Percentiles rank a stretch among this genome's conserved stretches.
These are phyloP conservation scores for Isoperla grammatica DNA, from an alignment of 2,888 invertebrate species.

Conservation along the genomic window DNA sequence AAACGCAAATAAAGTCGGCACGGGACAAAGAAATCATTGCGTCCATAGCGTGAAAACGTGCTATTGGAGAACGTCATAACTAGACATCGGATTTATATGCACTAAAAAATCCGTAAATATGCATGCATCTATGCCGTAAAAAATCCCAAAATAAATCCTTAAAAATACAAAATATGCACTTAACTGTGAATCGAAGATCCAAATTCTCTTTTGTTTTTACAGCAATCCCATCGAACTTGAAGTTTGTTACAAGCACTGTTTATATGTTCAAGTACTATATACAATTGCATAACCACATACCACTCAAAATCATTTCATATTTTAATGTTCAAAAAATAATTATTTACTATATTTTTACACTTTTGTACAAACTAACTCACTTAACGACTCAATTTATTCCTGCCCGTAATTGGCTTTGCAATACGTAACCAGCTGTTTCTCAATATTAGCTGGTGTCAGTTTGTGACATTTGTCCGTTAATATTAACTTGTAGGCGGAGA, in stretches of 20 bases:
- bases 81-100: constrained; percentile 7
- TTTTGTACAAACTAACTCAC: too few relatives aligned
- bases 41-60: neutral
- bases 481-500: constrained; percentile 17
- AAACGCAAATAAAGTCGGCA: too few relatives aligned
- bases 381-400: too few relatives aligned
- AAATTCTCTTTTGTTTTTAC: neutral
- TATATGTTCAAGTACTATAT: neutral
- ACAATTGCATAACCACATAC: too few relatives aligned
- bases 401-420: neutral
- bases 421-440: constrained; percentile 1
- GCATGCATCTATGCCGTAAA: neutral
- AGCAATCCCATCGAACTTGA: neutral
- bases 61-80: too few relatives aligned
- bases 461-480: neutral
- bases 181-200: neutral
- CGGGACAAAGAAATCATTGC: too few relatives aligned
- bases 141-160: neutral
- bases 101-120: neutral
- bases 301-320: too few relatives aligned
- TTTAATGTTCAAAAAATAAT: too few relatives aligned
- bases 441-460: constrained; percentile 9
- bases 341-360: too few relatives aligned
- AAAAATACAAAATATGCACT: constrained; percentile 7
- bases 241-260: neutral